Evolutionary conservation across 2,797 vertebrate species (phyloP).

Genomic region (Vespertilio murinus): DNA sequence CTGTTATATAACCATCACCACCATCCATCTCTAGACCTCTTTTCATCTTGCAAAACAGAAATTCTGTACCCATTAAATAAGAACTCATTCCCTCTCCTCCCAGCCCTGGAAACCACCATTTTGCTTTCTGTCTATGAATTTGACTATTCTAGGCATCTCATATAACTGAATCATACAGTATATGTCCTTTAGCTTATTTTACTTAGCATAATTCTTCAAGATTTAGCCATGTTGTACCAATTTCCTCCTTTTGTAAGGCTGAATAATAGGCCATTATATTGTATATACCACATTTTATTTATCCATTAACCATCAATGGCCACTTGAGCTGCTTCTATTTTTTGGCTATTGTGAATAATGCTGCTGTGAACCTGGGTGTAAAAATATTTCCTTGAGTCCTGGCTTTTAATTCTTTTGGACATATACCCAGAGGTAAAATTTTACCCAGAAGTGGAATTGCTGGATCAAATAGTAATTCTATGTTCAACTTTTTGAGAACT

Average conservation of each 20-base stretch:
- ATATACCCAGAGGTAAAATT: neutral
- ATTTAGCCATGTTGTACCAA: neutral
- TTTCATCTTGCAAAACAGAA: neutral
- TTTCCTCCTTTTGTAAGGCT: neutral
- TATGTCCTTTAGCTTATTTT: neutral
- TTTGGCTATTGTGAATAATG: neutral
- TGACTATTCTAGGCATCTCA: neutral
- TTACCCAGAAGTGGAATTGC: neutral
- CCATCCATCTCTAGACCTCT: neutral
- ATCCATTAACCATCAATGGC: neutral
- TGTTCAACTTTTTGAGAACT: neutral
- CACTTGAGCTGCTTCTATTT: neutral
- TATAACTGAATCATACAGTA: neutral
- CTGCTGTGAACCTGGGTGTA: neutral
- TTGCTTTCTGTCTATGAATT: neutral
- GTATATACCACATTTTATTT: neutral
- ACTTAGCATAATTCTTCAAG: neutral
- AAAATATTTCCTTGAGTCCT: neutral
- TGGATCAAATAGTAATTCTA: neutral
- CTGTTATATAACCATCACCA: neutral
- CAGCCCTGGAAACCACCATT: neutral
- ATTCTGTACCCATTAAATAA: neutral
- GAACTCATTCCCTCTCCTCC: neutral
- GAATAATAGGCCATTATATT: neutral
- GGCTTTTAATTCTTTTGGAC: neutral